phyloP scores from a whole-genome alignment of 2,888 invertebrate genomes.

The Anticlea derivata region DNA sequence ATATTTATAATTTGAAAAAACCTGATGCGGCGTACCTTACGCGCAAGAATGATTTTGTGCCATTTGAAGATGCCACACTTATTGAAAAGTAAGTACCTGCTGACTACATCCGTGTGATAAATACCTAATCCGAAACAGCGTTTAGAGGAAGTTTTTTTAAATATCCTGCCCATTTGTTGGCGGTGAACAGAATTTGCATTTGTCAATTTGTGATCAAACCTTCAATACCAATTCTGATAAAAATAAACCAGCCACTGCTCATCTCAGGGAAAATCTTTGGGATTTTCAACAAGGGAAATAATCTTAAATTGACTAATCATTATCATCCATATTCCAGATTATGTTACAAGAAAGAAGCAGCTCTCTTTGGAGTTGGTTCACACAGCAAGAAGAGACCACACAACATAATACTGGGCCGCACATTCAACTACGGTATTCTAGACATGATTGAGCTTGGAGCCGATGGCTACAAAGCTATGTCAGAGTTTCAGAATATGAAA shows the following conservation, averaged over 20 bases:
- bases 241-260: no score
- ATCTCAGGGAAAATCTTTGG: no score
- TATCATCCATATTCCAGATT: constrained; percentile 64
- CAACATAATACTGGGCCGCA: constrained; percentile 94
- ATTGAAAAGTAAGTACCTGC: constrained; percentile 86
- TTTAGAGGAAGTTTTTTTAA: no score
- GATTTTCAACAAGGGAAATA: no score
- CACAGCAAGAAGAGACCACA: constrained; percentile 98
- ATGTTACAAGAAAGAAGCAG: constrained; percentile 92
- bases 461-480: constrained; percentile 90
- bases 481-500: constrained; percentile 91
- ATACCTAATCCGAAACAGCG: no score
- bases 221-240: no score
- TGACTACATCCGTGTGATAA: no score
- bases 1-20: constrained; percentile 94
- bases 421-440: constrained; percentile 94
- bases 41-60: constrained; percentile 94
- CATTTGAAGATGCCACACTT: constrained; percentile 95
- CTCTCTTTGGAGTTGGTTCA: constrained; percentile 95
- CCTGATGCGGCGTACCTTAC: constrained; percentile 90
- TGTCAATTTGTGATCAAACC: no score
- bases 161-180: no score
- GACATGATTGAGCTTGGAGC: constrained; percentile 99
- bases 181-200: no score
- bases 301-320: no score